These are phyloP conservation scores for Potorous gilbertii DNA, from an alignment of 2,797 vertebrate species.

Conservation along the genomic window DNA sequence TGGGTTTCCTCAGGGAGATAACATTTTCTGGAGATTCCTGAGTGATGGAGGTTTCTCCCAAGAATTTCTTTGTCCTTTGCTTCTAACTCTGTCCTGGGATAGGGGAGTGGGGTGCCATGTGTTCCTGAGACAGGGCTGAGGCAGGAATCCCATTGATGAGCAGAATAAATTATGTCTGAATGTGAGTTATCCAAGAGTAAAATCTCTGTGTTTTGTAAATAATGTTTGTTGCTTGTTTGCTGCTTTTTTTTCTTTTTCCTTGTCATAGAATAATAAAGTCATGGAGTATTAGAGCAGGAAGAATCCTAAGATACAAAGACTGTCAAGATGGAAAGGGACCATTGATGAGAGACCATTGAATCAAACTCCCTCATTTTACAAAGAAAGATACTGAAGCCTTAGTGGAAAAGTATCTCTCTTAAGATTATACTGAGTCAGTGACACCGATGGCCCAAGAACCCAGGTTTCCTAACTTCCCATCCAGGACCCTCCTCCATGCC, in stretches of 20 bases:
- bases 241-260: background rate
- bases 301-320: background rate
- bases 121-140: background rate
- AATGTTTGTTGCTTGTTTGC: background rate
- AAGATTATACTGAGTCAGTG: background rate
- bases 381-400: background rate
- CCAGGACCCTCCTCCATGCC: background rate
- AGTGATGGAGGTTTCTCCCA: background rate
- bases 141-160: background rate
- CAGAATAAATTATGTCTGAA: background rate
- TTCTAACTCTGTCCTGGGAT: background rate
- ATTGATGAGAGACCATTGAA: background rate
- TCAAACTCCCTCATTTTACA: background rate
- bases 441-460: background rate
- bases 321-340: background rate
- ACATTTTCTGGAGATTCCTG: background rate
- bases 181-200: background rate
- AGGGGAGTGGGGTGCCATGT: too few species aligned
- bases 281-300: background rate
- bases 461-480: background rate
- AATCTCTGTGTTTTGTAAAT: background rate
- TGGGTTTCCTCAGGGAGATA: too few species aligned
- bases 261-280: background rate
- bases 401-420: background rate
- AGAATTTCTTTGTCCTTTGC: background rate